These are phyloP conservation scores for Punctoribates punctum DNA, from an alignment of 2,888 invertebrate species.

Conservation along the genomic window DNA sequence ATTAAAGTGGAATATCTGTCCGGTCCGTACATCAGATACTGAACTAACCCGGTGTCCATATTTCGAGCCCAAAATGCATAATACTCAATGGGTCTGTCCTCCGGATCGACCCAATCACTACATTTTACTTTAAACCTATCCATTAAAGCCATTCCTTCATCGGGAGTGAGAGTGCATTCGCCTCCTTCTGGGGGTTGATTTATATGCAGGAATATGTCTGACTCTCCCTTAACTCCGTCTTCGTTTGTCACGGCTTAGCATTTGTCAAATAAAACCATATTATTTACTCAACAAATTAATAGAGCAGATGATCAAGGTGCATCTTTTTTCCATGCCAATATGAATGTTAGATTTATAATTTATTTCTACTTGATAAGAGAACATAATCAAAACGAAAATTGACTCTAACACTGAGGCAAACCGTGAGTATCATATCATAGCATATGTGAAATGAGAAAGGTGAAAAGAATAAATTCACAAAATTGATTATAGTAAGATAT, in stretches of 20 bases:
- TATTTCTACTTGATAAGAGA: no score
- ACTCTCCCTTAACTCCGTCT: slow-evolving; percentile 47
- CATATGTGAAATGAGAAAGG: no score
- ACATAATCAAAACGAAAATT: no score
- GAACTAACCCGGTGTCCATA: slow-evolving; percentile 45
- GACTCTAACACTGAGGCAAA: no score
- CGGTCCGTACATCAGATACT: slow-evolving; percentile 48
- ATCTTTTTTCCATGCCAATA: no score
- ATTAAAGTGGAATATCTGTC: slow-evolving; percentile 46
- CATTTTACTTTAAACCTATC: slow-evolving; percentile 48
- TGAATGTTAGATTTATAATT: no score
- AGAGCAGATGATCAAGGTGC: no score
- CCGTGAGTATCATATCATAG: no score
- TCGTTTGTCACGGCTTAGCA: slow-evolving; percentile 49
- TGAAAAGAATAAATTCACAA: neutral
- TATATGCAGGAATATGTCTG: slow-evolving; percentile 49
- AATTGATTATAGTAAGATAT: neutral
- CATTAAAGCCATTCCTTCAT: slow-evolving; percentile 48
- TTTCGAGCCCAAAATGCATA: slow-evolving; percentile 49
- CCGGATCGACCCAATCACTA: slow-evolving; percentile 49
- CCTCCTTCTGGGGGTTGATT: slow-evolving; percentile 50
- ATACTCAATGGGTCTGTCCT: slow-evolving; percentile 48
- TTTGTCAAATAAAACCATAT: no score
- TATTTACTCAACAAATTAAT: no score
- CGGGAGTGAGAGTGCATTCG: slow-evolving; percentile 47